Evolutionary conservation across 2,797 vertebrate genomes (phyloP).

Genomic region (Pangasius djambal): DNA sequence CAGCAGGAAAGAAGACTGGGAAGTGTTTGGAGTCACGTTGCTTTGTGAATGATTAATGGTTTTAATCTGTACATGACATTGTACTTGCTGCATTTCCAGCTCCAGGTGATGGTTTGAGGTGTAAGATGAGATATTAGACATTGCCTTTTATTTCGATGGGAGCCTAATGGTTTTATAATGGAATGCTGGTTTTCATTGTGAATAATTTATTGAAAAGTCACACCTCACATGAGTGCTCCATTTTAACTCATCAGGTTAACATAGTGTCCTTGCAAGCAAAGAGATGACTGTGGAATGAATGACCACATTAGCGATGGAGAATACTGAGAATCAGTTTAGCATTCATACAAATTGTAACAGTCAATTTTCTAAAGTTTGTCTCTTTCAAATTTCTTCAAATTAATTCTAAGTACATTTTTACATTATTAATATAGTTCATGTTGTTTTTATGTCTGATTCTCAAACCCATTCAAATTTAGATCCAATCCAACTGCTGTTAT

Average conservation of each 20-base stretch:
- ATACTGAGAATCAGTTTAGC: background rate
- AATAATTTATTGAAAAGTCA: background rate
- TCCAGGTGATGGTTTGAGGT: background rate
- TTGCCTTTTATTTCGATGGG: background rate
- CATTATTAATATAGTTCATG: background rate
- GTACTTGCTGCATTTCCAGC: background rate
- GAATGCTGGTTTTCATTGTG: background rate
- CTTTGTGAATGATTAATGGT: constrained; percentile 37
- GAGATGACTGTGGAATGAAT: background rate
- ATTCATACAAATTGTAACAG: background rate
- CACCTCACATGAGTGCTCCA: background rate
- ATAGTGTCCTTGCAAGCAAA: background rate
- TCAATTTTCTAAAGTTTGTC: background rate
- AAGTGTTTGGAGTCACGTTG: constrained; percentile 25
- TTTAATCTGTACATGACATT: constrained; percentile 20
- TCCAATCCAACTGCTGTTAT: background rate
- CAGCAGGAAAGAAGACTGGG: constrained; percentile 34
- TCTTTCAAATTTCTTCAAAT: background rate
- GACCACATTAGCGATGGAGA: background rate
- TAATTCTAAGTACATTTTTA: background rate
- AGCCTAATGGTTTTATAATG: background rate
- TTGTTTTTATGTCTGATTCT: background rate
- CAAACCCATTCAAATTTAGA: background rate
- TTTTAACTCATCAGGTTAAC: background rate
- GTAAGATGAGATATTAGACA: background rate